Conservation (phyloP, 2,888 invertebrate species). For the Tenthredo notha region DNA sequence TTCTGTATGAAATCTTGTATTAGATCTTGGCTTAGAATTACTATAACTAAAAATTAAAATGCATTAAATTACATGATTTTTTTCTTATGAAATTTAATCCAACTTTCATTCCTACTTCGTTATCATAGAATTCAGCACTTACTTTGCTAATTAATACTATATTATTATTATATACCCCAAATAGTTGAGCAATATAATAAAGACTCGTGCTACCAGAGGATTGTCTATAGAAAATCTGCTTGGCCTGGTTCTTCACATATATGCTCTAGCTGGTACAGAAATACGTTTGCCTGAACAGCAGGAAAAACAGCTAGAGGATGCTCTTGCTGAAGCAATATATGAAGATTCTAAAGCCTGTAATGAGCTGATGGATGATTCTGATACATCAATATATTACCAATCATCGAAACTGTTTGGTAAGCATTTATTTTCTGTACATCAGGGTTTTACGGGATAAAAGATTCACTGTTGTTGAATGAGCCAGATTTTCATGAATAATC, state of each 20-base stretch:
- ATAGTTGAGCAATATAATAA: conserved; percentile 82
- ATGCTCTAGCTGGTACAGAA: conserved; percentile 82
- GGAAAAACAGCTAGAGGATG: conserved; percentile 79
- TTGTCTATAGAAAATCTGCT: conserved; percentile 82
- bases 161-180: background rate
- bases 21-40: background rate
- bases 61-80: background rate
- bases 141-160: background rate
- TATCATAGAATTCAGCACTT: background rate
- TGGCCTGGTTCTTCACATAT: conserved; percentile 82
- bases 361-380: conserved; percentile 62
- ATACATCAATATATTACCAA: conserved; percentile 71
- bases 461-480: background rate
- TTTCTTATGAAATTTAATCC: background rate
- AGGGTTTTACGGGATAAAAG: background rate
- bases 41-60: background rate
- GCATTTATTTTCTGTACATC: background rate
- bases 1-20: background rate
- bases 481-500: background rate
- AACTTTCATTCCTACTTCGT: background rate
- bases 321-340: conserved; percentile 81
- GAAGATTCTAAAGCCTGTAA: conserved; percentile 80
- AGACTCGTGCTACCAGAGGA: conserved; percentile 80
- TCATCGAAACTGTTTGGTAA: conserved; percentile 31
- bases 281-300: conserved; percentile 80